phyloP scores from a whole-genome alignment of 2,113 vertebrate genomes.

The Spermophilus dauricus region DNA sequence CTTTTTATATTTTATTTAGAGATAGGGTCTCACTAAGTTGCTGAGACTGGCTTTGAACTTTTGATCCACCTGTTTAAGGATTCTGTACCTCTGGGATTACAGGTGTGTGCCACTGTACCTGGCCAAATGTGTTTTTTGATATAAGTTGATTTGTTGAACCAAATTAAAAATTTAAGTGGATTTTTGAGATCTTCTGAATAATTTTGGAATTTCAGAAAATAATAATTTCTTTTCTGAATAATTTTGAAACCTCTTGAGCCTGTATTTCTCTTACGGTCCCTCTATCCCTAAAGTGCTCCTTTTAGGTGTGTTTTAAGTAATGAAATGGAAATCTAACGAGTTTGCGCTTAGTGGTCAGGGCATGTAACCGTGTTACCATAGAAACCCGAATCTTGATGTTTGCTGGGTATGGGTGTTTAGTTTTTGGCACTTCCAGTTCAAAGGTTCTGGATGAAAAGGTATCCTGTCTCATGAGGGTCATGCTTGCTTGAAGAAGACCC shows the following conservation, averaged over 20 bases:
- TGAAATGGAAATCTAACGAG: background rate
- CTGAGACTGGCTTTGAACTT: no score
- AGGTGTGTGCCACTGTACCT: no score
- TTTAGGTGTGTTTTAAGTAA: background rate
- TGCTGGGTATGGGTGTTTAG: background rate
- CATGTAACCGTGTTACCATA: background rate
- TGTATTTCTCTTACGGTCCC: background rate
- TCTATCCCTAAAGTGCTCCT: background rate
- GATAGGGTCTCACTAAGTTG: no score
- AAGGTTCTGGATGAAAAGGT: background rate
- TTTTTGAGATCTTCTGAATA: slow-evolving; percentile 17
- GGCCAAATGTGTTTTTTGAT: background rate
- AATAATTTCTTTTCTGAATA: background rate
- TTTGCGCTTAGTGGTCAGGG: slow-evolving; percentile 30
- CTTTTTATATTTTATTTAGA: no score
- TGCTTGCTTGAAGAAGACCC: background rate
- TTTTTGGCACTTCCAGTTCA: background rate
- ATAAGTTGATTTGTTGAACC: background rate
- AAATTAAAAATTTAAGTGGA: slow-evolving; percentile 41
- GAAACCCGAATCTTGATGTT: slow-evolving; percentile 59
- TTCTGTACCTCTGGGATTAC: no score
- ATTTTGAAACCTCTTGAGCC: background rate
- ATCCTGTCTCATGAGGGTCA: background rate
- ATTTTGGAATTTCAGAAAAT: background rate
- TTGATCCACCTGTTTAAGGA: no score